Evolutionary conservation across 2,888 invertebrate genomes (phyloP).

Genomic region (Conistra vaccinii): DNA sequence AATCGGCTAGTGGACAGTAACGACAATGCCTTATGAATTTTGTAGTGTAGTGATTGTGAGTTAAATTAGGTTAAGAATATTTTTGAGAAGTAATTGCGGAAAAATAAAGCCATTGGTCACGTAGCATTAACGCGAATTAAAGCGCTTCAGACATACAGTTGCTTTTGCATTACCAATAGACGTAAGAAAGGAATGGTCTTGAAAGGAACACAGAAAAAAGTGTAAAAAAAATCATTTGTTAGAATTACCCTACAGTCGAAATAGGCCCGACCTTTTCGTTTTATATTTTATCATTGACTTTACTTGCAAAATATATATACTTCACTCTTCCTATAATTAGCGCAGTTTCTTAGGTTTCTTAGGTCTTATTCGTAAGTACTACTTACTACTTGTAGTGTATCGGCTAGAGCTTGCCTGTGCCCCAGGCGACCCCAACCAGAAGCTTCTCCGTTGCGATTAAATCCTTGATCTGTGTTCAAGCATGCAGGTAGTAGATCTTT

Average conservation of each 20-base stretch:
- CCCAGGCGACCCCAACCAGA: slow-evolving; percentile 58
- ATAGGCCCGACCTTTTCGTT: neutral
- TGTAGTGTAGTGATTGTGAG: too few relatives aligned
- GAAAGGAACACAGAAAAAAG: neutral
- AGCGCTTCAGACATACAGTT: too few relatives aligned
- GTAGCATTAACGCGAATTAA: too few relatives aligned
- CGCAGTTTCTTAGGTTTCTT: neutral
- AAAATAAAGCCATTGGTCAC: too few relatives aligned
- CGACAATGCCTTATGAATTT: too few relatives aligned
- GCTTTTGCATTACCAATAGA: too few relatives aligned
- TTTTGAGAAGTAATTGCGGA: too few relatives aligned
- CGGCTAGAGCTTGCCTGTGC: slow-evolving; percentile 25
- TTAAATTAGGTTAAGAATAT: too few relatives aligned
- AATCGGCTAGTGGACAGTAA: too few relatives aligned
- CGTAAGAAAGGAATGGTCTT: neutral
- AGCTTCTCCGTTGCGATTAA: slow-evolving; percentile 2
- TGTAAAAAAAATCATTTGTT: too few relatives aligned
- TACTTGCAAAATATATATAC: neutral
- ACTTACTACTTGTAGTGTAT: slow-evolving; percentile 56
- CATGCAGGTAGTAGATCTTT: slow-evolving; percentile 55
- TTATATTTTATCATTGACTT: neutral
- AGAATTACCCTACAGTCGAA: too few relatives aligned
- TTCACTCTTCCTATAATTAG: neutral
- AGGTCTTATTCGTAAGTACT: neutral
- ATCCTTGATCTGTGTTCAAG: slow-evolving; percentile 6